These are phyloP conservation scores for Euzetes globulus DNA, from an alignment of 2,888 invertebrate species.

Conservation along the genomic window DNA sequence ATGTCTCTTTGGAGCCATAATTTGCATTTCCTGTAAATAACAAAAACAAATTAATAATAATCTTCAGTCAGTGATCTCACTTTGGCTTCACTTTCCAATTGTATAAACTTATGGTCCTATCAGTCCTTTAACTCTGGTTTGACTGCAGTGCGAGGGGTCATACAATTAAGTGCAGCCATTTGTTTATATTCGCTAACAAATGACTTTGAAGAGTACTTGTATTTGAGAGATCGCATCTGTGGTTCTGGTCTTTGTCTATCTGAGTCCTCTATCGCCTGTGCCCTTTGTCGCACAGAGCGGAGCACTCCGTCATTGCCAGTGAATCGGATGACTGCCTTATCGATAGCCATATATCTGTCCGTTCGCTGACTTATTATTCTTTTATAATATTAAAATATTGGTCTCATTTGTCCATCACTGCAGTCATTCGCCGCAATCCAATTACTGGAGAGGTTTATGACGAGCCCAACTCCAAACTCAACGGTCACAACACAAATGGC, in stretches of 20 bases:
- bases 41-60: neutral
- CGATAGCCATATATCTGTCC: neutral
- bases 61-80: neutral
- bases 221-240: constrained; percentile 1
- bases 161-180: constrained; percentile 3
- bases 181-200: constrained; percentile 22
- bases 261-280: neutral
- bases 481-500: constrained; percentile 11
- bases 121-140: neutral
- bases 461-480: neutral
- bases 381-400: neutral
- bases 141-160: neutral
- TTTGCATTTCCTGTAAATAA: constrained; percentile 18
- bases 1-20: neutral
- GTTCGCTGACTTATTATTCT: neutral
- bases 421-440: constrained; percentile 37
- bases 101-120: neutral
- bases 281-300: neutral
- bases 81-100: neutral
- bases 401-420: neutral
- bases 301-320: neutral
- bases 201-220: neutral
- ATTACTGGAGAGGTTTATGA: constrained; percentile 38
- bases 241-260: neutral
- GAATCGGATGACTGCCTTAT: neutral